Percentiles rank a stretch among this genome's conserved stretches.
Conservation (phyloP, 2,888 invertebrate species). For the Lochmaea capreae region DNA sequence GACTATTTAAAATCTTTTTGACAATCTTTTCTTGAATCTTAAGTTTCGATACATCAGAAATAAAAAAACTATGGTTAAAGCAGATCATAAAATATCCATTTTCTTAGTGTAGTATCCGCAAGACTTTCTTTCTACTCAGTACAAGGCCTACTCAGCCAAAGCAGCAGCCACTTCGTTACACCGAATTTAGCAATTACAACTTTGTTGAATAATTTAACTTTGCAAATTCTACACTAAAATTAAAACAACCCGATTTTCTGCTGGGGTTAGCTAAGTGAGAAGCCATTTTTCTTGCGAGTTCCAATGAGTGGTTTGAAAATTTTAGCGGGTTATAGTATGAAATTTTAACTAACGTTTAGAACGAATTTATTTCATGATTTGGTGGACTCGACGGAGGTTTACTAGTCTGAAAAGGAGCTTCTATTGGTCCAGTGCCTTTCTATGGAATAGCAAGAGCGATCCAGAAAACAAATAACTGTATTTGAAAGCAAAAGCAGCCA, state of each 20-base stretch:
- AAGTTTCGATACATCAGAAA: too few species aligned
- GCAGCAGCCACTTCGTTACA: constrained; percentile 52
- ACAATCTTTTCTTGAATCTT: too few species aligned
- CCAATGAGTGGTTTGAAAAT: constrained; percentile 24
- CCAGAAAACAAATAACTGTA: too few species aligned
- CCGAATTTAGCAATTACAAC: constrained; percentile 56
- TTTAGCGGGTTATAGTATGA: neutral
- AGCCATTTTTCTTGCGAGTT: constrained; percentile 15
- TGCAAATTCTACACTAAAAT: constrained; percentile 44
- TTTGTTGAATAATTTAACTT: constrained; percentile 53
- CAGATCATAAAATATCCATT: neutral
- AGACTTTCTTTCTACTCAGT: constrained; percentile 21
- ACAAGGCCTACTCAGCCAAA: constrained; percentile 47
- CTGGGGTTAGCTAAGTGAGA: constrained; percentile 26
- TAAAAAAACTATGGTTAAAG: neutral
- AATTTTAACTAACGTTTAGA: neutral
- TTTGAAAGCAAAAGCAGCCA: too few species aligned
- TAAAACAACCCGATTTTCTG: constrained; percentile 44
- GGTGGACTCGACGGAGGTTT: neutral
- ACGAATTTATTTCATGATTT: neutral
- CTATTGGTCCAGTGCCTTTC: too few species aligned
- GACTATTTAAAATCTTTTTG: too few species aligned
- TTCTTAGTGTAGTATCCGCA: constrained; percentile 16
- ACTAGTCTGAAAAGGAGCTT: too few species aligned
- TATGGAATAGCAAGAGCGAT: too few species aligned